Evolutionary conservation across 2,113 vertebrate species (phyloP).

Genomic region (Coryphaenoides rupestris): DNA sequence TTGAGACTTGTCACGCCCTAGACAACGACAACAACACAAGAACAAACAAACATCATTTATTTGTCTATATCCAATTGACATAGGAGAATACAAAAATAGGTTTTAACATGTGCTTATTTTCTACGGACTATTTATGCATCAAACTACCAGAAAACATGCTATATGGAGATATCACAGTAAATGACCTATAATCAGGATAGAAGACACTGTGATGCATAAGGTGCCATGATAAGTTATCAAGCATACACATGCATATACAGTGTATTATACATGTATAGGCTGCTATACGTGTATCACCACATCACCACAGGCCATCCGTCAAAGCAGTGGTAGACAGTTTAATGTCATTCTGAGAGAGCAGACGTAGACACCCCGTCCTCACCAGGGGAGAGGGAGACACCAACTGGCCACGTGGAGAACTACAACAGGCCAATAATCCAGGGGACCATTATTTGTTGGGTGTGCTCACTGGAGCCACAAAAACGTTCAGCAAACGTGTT

Average conservation of each 20-base stretch:
- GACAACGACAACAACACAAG: background rate
- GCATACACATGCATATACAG: too few relatives aligned
- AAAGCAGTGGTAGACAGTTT: conserved; percentile 16
- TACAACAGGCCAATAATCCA: conserved; percentile 56
- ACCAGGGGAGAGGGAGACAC: conserved; percentile 63
- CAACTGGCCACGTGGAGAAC: conserved; percentile 71
- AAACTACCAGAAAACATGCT: too few relatives aligned
- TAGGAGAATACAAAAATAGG: too few relatives aligned
- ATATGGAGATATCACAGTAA: too few relatives aligned
- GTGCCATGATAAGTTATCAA: too few relatives aligned
- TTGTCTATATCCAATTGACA: too few relatives aligned
- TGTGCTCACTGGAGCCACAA: conserved; percentile 7
- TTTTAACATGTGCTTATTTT: too few relatives aligned
- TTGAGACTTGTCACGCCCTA: conserved; percentile 54
- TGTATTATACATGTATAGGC: too few relatives aligned
- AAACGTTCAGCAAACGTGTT: background rate
- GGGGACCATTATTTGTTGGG: conserved; percentile 1
- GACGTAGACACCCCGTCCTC: conserved; percentile 7
- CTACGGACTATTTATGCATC: too few relatives aligned
- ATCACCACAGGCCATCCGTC: conserved; percentile 10
- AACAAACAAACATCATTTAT: too few relatives aligned
- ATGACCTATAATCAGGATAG: too few relatives aligned
- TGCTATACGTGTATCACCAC: background rate
- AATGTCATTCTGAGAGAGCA: conserved; percentile 13
- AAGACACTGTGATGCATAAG: too few relatives aligned